Base-by-base conservation (phyloP, 2,113 vertebrate species). In the Chinchilla lanigera region DNA sequence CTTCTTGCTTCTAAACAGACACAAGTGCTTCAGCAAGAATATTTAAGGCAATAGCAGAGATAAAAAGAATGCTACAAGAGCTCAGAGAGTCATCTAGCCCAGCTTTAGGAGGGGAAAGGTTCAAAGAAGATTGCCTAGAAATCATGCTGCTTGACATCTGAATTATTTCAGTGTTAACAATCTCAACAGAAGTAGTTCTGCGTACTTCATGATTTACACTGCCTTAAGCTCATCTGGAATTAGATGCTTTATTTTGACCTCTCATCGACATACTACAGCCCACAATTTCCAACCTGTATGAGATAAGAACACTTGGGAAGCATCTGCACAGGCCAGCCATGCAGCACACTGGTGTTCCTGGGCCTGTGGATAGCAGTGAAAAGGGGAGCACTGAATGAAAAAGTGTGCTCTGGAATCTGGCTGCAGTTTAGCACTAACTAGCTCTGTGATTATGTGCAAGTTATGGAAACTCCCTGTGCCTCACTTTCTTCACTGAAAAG, bases 21-120 rank as follows among this genome's bases (percentile, higher is more conserved):
- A 44, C 56, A 38, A 30, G 38, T 69, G 12, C 81, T 97, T 94
- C 47, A 86, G 52, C 86, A 97, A 89, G 96, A 93, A 96, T 61
- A 89, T 54, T 84, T 92, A 91, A 75, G 81, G 38, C 61, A 93
- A 20, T 28, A 81, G 84, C 54, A 92, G 84, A 95, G 52, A 85
- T 24, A 90, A 24, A 71, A 92, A 77, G 44, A 73, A 77, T 86
- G 82, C 33, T 33, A 58, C 47, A 38, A 58, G 92, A 83, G 60
- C 24, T 65, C 22, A 86, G 50, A 94, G 58, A 89, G 93, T 33
- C 54, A 77, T 47, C 28, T 38, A 86, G 84, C 4, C 35, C 63
- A 82, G 63, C 41, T 89, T 90, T 71, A 90, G 44, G 73, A 96
- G 47, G 84, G 28, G 8, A 33, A 93, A n/a, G 30, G 22, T 60